phyloP scores from a whole-genome alignment of 2,113 vertebrate genomes.

The Herpetotheres cachinnans region DNA sequence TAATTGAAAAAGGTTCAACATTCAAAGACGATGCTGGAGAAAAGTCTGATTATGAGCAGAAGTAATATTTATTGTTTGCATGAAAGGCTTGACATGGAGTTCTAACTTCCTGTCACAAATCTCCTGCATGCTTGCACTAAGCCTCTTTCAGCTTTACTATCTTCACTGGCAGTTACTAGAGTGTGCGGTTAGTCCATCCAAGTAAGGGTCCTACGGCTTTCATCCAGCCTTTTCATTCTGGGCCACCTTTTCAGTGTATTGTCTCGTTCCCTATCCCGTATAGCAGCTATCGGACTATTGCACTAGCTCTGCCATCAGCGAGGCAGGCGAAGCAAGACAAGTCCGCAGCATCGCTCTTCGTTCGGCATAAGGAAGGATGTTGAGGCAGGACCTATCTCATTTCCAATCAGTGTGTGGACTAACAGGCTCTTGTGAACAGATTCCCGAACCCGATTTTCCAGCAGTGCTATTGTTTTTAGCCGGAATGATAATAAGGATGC shows the following conservation, averaged over 20 bases:
- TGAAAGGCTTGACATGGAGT: slow-evolving; percentile 78
- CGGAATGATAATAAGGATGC: not conserved
- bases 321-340: not conserved
- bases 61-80: slow-evolving; percentile 87
- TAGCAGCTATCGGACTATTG: not conserved
- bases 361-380: not conserved
- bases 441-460: not conserved
- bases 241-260: slow-evolving; percentile 35
- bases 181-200: not conserved
- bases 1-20: slow-evolving; percentile 92
- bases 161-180: slow-evolving; percentile 54
- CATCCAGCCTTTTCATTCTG: slow-evolving; percentile 15
- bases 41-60: slow-evolving; percentile 83
- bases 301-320: not conserved
- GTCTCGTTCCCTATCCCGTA: not conserved
- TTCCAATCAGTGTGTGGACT: not conserved
- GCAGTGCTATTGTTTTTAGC: not conserved
- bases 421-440: not conserved
- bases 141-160: slow-evolving; percentile 63
- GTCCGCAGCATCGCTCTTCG: not conserved
- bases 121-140: slow-evolving; percentile 60
- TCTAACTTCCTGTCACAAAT: slow-evolving; percentile 77
- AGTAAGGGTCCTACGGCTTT: slow-evolving; percentile 37
- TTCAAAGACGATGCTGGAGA: slow-evolving; percentile 81
- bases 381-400: not conserved